Evolutionary conservation across 2,888 invertebrate genomes (phyloP).

Genomic region (Hyalella azteca): DNA sequence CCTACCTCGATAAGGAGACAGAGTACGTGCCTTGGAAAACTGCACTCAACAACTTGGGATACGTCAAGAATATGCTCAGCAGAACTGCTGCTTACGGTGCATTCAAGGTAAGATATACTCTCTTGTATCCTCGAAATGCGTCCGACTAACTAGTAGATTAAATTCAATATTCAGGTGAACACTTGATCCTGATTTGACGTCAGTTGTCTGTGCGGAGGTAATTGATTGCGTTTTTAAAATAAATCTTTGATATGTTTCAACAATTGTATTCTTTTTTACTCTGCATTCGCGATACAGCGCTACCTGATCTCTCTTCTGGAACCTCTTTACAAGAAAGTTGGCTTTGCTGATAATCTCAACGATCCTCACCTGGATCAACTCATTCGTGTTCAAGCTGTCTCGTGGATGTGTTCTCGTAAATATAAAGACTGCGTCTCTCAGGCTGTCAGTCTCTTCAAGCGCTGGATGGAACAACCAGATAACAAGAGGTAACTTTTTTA

Average conservation of each 20-base stretch:
- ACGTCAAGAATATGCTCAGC: conserved; percentile 80
- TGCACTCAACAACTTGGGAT: conserved; percentile 76
- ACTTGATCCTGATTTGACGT: too few species aligned
- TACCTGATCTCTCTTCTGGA: conserved; percentile 73
- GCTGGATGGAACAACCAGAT: conserved; percentile 69
- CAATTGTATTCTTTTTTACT: too few species aligned
- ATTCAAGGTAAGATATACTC: conserved; percentile 69
- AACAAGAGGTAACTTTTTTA: conserved; percentile 46
- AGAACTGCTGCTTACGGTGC: conserved; percentile 73
- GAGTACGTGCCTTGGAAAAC: conserved; percentile 89
- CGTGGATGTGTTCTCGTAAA: conserved; percentile 78
- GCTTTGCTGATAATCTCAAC: conserved; percentile 71
- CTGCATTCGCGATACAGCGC: too few species aligned
- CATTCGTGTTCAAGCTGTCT: conserved; percentile 74
- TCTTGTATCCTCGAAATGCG: too few species aligned
- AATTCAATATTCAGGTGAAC: too few species aligned
- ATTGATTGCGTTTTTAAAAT: too few species aligned
- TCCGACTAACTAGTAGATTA: too few species aligned
- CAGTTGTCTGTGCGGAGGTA: too few species aligned
- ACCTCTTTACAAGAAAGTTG: conserved; percentile 73
- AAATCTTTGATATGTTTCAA: too few species aligned
- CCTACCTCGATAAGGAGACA: conserved; percentile 77
- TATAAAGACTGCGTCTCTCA: conserved; percentile 76
- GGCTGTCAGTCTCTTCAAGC: conserved; percentile 74
- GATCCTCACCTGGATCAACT: conserved; percentile 75